A percentile compares a stretch with the other conserved stretches of the same genome.
These are phyloP conservation scores for Porites lutea DNA, from an alignment of 64 coral and sea anemone genomes.

Conservation along the genomic window DNA sequence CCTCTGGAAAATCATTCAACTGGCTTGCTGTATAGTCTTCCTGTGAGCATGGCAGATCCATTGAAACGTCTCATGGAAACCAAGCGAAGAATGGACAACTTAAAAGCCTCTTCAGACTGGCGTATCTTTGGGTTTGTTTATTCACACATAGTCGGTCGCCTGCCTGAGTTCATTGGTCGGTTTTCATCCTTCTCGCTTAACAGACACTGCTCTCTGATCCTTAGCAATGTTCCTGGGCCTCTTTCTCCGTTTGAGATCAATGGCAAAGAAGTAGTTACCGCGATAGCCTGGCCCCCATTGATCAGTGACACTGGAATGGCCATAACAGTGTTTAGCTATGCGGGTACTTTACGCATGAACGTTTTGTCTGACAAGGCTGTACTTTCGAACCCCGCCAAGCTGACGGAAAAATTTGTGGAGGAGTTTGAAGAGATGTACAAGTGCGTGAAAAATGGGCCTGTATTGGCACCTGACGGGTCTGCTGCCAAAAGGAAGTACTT, in stretches of 20 bases:
- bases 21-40: slow-evolving; percentile 75
- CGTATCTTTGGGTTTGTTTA: slow-evolving; percentile 81
- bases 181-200: slow-evolving; percentile 84
- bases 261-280: slow-evolving; percentile 62
- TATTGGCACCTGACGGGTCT: neutral
- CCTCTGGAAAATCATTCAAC: slow-evolving; percentile 86
- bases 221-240: slow-evolving; percentile 90
- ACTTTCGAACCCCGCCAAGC: slow-evolving; percentile 49
- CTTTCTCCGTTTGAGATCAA: slow-evolving; percentile 71
- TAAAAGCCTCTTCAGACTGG: slow-evolving; percentile 86
- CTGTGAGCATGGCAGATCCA: slow-evolving; percentile 52
- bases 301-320: slow-evolving; percentile 86
- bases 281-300: slow-evolving; percentile 88
- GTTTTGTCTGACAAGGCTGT: slow-evolving; percentile 81
- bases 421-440: slow-evolving; percentile 87
- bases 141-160: slow-evolving; percentile 68
- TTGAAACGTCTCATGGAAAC: slow-evolving; percentile 76
- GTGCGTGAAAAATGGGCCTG: slow-evolving; percentile 8
- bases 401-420: slow-evolving; percentile 71
- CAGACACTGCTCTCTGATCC: slow-evolving; percentile 80
- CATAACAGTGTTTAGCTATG: slow-evolving; percentile 89
- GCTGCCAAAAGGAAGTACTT: neutral
- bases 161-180: slow-evolving; percentile 84
- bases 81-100: slow-evolving; percentile 83
- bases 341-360: slow-evolving; percentile 72